phyloP scores from a whole-genome alignment of 2,797 vertebrate genomes.

The Falco biarmicus region DNA sequence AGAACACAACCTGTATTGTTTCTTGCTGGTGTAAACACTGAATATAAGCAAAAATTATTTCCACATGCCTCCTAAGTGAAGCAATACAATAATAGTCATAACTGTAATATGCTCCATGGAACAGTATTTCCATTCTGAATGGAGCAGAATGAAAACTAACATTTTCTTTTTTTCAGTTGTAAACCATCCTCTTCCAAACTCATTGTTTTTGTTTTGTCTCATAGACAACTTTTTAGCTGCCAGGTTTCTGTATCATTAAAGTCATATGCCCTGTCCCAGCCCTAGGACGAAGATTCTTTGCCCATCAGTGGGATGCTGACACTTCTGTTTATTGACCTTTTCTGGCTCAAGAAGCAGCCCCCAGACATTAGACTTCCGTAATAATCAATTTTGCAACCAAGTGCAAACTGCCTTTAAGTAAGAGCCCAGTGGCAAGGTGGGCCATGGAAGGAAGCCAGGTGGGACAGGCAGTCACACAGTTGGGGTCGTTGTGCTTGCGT shows the following conservation, averaged over 20 bases:
- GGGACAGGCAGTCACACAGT: neutral
- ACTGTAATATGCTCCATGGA: neutral
- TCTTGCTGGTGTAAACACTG: neutral
- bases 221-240: neutral
- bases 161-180: neutral
- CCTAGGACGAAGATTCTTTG: neutral
- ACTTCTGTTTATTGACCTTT: fast-evolving
- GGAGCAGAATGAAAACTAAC: neutral
- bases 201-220: neutral
- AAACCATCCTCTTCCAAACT: neutral
- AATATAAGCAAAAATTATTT: neutral
- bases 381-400: fast-evolving
- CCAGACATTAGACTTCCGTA: neutral
- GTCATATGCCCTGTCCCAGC: no score
- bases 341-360: neutral
- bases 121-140: neutral
- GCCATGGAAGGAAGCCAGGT: neutral
- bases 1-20: neutral
- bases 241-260: neutral
- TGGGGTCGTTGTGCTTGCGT: neutral
- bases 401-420: fast-evolving
- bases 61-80: neutral
- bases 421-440: neutral
- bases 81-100: neutral
- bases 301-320: neutral